phyloP scores from a whole-genome alignment of 2,113 vertebrate genomes.

The Cinclus mexicanus region DNA sequence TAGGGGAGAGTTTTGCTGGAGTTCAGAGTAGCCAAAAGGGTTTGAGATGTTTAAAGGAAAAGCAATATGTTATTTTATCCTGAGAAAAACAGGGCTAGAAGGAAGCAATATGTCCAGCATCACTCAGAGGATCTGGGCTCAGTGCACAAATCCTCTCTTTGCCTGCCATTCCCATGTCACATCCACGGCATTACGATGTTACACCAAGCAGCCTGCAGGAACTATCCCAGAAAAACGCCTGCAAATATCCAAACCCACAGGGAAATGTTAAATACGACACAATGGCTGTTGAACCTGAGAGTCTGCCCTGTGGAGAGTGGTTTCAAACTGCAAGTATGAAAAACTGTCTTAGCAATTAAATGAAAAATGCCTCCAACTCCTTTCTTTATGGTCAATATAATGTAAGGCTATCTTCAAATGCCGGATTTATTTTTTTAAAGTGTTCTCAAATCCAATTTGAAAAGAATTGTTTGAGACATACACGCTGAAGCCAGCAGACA shows the following conservation, averaged over 20 bases:
- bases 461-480: conserved; percentile 3
- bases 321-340: not conserved
- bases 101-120: not conserved
- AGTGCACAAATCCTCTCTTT: not conserved
- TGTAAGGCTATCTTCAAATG: conserved; percentile 3
- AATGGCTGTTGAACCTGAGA: not conserved
- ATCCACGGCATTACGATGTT: not conserved
- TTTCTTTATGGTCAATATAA: not conserved
- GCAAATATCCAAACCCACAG: not conserved
- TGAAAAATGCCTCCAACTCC: not conserved
- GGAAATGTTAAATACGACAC: not conserved
- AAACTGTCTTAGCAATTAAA: not conserved
- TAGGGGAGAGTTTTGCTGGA: not conserved
- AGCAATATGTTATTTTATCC: not conserved
- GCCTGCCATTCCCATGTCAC: not conserved
- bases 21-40: not conserved
- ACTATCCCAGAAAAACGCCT: not conserved
- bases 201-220: not conserved
- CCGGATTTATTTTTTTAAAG: not conserved
- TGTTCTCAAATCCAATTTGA: conserved; percentile 52
- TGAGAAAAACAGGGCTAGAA: not conserved
- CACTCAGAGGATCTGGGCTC: not conserved
- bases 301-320: not conserved
- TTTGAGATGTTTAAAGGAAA: not conserved
- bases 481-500: conserved; percentile 32